These are phyloP conservation scores for Drosophila fungiperda DNA, from an alignment of 2,888 invertebrate species.

Conservation along the genomic window DNA sequence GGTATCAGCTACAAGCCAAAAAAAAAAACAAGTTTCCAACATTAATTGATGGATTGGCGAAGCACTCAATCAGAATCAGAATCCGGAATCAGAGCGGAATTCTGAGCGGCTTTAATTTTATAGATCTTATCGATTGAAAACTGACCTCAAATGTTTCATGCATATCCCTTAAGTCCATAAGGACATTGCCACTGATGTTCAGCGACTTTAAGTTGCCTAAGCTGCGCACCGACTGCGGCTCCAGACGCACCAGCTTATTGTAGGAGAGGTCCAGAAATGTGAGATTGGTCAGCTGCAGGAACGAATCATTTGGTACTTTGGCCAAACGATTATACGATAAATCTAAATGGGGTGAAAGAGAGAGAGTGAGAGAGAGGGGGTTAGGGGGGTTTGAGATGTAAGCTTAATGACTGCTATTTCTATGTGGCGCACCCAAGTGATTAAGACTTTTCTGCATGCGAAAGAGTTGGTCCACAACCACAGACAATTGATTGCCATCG, in stretches of 20 bases:
- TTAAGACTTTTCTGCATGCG: conserved; percentile 84
- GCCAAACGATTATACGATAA: conserved; percentile 91
- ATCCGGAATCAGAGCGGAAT: too few relatives aligned
- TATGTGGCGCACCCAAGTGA: conserved; percentile 82
- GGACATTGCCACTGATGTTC: conserved; percentile 89
- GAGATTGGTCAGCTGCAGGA: conserved; percentile 90
- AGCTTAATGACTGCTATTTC: conserved; percentile 43
- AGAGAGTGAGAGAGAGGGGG: neutral
- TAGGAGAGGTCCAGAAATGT: conserved; percentile 90
- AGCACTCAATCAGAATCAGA: conserved; percentile 19
- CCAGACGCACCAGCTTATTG: conserved; percentile 90
- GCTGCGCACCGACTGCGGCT: conserved; percentile 86
- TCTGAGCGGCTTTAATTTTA: neutral
- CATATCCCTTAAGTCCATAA: conserved; percentile 84
- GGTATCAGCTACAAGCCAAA: conserved; percentile 79
- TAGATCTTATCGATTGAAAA: neutral
- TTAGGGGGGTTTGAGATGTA: neutral
- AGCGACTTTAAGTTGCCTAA: conserved; percentile 87
- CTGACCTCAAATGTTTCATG: conserved; percentile 84
- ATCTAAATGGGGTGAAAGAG: conserved; percentile 73
- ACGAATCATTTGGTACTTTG: conserved; percentile 90
- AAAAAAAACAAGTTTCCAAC: neutral
- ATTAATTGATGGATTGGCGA: conserved; percentile 40
- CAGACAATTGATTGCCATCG: conserved; percentile 92
- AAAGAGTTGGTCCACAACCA: conserved; percentile 90